phyloP scores from a whole-genome alignment of 2,888 invertebrate species.

The Ormyrus rosae region DNA sequence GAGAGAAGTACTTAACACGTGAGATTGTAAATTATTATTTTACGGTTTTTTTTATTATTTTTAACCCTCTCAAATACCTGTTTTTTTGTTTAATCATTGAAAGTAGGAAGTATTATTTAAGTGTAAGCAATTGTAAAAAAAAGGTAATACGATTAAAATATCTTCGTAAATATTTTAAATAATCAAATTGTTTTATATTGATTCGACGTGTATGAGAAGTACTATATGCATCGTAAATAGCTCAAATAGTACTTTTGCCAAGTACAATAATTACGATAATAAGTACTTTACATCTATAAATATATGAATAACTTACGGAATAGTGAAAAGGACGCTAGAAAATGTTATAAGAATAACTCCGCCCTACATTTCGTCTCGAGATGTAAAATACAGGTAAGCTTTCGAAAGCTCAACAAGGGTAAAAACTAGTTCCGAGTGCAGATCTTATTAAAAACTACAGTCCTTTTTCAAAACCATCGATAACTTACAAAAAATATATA shows the following conservation, averaged over 20 bases:
- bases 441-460: conserved; percentile 36
- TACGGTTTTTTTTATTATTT: conserved; percentile 17
- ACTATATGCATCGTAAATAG: conserved; percentile 48
- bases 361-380: conserved; percentile 35
- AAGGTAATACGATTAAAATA: conserved; percentile 37
- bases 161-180: conserved; percentile 56
- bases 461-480: conserved; percentile 46
- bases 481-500: conserved; percentile 15
- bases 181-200: conserved; percentile 53
- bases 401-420: conserved; percentile 22
- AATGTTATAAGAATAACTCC: conserved; percentile 13
- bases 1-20: conserved; percentile 39
- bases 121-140: conserved; percentile 51
- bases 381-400: conserved; percentile 44
- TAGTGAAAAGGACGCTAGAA: conserved; percentile 25
- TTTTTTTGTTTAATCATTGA: not conserved
- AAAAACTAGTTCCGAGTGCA: conserved; percentile 22
- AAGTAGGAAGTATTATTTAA: conserved; percentile 46
- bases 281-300: conserved; percentile 43
- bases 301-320: conserved; percentile 17
- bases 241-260: conserved; percentile 48
- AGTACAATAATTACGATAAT: conserved; percentile 56
- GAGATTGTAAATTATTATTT: conserved; percentile 40
- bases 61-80: conserved; percentile 8
- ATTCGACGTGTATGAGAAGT: conserved; percentile 26